Conservation (phyloP, 1,140 invertebrate species). For the Wasmannia auropunctata region DNA sequence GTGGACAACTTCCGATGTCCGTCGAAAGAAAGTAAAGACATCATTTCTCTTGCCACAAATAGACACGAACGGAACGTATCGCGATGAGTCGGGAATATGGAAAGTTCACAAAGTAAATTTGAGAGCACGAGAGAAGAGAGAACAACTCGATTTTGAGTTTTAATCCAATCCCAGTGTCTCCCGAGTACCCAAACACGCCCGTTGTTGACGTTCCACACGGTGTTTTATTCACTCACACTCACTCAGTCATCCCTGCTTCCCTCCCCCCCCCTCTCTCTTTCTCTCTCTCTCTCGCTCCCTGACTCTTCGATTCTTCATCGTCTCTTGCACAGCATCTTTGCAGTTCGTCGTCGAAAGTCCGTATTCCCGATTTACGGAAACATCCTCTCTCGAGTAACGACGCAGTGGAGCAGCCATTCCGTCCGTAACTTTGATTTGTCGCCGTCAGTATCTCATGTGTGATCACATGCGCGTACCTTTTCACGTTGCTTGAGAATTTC, state of each 20-base stretch:
- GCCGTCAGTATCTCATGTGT: constrained; percentile 4
- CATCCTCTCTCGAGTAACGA: constrained; percentile 27
- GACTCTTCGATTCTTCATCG: background rate
- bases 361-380: constrained; percentile 41
- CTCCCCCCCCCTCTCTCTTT: background rate
- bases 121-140: constrained; percentile 64
- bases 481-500: background rate
- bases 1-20: constrained; percentile 13
- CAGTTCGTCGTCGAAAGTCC: constrained; percentile 38
- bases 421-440: constrained; percentile 55
- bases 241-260: constrained; percentile 25
- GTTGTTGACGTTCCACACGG: constrained; percentile 63
- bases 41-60: background rate
- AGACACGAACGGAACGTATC: constrained; percentile 49
- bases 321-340: background rate
- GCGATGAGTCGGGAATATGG: constrained; percentile 69
- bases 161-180: constrained; percentile 77
- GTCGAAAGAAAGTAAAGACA: background rate
- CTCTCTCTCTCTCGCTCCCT: constrained; percentile 3
- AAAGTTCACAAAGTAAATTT: constrained; percentile 83
- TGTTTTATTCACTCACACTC: constrained; percentile 61
- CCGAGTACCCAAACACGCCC: constrained; percentile 47
- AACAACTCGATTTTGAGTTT: constrained; percentile 83
- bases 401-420: background rate
- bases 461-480: constrained; percentile 1